These are phyloP conservation scores for Callithrix jacchus DNA, from an alignment of 2,113 vertebrate genomes.

Conservation along the genomic window DNA sequence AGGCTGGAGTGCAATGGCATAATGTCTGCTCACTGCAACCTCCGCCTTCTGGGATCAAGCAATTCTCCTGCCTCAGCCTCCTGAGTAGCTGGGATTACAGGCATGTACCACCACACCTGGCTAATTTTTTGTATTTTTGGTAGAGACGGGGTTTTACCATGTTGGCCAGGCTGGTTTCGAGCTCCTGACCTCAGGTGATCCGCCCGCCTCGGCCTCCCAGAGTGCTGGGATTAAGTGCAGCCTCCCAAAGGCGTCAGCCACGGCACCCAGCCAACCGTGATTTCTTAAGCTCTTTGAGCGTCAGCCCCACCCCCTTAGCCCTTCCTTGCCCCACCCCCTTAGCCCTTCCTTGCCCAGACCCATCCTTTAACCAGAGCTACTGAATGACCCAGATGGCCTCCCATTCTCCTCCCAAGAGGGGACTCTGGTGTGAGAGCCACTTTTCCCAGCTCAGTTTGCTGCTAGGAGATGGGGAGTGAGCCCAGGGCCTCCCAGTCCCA, in stretches of 20 bases:
- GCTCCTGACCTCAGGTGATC: neutral
- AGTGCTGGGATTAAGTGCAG: neutral
- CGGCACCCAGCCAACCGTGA: fast-evolving
- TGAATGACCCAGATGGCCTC: neutral
- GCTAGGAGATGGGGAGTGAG: neutral
- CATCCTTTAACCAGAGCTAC: neutral
- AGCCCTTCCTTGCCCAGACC: neutral
- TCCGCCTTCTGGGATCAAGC: neutral
- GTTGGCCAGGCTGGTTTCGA: neutral
- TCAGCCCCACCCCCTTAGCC: fast-evolving
- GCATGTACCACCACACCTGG: no score
- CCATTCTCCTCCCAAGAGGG: neutral
- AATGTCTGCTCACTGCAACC: no score
- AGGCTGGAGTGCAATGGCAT: no score
- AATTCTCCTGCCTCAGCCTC: no score
- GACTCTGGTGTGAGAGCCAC: neutral
- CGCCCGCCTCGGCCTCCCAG: neutral
- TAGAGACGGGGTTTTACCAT: no score
- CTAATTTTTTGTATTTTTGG: no score
- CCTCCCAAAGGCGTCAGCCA: neutral
- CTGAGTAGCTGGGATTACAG: no score
- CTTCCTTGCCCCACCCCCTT: neutral
- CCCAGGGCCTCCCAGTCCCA: neutral
- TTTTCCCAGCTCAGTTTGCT: neutral
- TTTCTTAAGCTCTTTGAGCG: neutral